phyloP scores from a whole-genome alignment of 2,888 invertebrate genomes.

The Polia nebulosa region DNA sequence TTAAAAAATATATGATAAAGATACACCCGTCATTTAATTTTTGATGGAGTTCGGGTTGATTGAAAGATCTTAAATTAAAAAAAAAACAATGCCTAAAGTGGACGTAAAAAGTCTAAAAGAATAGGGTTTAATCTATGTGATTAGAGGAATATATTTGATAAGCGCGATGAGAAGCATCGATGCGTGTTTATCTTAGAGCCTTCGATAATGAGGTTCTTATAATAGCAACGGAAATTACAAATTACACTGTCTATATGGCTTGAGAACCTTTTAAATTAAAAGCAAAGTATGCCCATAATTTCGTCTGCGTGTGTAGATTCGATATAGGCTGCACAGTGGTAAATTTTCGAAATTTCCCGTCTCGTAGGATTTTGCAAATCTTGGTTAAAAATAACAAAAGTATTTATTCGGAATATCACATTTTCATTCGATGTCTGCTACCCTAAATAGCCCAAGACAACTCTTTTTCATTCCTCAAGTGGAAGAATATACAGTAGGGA shows the following conservation, averaged over 20 bases:
- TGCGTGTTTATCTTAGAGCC: constrained; percentile 55
- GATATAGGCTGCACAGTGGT: background rate
- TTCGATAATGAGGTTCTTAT: constrained; percentile 49
- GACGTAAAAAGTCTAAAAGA: constrained; percentile 50
- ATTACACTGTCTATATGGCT: constrained; percentile 30
- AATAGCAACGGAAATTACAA: constrained; percentile 34
- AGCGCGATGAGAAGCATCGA: constrained; percentile 38
- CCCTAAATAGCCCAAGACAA: no score
- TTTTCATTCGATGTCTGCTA: background rate
- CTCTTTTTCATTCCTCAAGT: no score
- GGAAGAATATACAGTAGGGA: no score
- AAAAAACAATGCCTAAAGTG: constrained; percentile 63
- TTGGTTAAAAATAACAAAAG: no score
- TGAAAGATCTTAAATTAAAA: constrained; percentile 73
- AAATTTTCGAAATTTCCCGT: no score
- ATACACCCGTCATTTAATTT: constrained; percentile 70
- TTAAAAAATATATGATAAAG: constrained; percentile 66
- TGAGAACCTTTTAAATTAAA: constrained; percentile 21
- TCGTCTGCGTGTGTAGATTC: background rate
- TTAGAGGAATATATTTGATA: constrained; percentile 61
- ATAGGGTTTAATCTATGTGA: constrained; percentile 62
- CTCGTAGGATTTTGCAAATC: background rate
- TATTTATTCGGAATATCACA: background rate
- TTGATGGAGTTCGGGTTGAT: constrained; percentile 73
- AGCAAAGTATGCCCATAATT: constrained; percentile 19